Percentiles rank a stretch among this genome's conserved stretches.
These are phyloP conservation scores for Poliocrania exsul DNA, from an alignment of 2,797 vertebrate species.

Conservation along the genomic window DNA sequence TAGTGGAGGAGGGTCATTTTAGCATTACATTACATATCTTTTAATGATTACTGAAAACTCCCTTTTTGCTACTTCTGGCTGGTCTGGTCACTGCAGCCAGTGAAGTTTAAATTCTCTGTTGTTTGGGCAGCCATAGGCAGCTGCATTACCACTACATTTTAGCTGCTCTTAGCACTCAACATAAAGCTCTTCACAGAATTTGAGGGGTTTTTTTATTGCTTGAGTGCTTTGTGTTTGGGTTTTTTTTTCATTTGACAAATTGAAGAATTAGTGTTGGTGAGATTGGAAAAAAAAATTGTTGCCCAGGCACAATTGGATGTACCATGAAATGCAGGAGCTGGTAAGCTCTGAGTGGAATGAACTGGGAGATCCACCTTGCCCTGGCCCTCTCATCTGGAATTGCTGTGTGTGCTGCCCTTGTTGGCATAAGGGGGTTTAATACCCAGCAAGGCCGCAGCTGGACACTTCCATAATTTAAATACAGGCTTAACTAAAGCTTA, in stretches of 20 bases:
- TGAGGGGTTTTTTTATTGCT: background rate
- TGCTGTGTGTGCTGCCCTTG: background rate
- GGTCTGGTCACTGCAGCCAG: background rate
- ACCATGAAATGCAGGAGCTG: background rate
- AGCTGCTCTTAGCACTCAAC: background rate
- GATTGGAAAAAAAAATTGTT: background rate
- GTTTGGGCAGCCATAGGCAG: background rate
- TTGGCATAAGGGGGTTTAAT: background rate
- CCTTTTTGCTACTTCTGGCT: background rate
- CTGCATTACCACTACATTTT: background rate
- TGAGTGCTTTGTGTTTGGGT: background rate
- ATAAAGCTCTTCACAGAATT: background rate
- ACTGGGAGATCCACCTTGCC: background rate
- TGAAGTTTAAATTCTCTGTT: background rate
- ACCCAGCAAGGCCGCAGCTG: background rate
- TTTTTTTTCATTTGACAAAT: background rate
- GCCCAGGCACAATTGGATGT: background rate
- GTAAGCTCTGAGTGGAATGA: background rate
- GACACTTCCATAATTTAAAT: background rate
- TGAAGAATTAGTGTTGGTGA: background rate
- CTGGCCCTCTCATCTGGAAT: background rate
- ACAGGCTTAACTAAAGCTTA: background rate
- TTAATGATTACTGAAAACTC: slow-evolving; percentile 1
- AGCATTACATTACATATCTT: background rate
- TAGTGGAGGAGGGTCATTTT: background rate